Evolutionary conservation across 2,113 vertebrate genomes (phyloP), one percentile per base, ranked within the genome.

Genomic region (Tragulus kanchil): DNA sequence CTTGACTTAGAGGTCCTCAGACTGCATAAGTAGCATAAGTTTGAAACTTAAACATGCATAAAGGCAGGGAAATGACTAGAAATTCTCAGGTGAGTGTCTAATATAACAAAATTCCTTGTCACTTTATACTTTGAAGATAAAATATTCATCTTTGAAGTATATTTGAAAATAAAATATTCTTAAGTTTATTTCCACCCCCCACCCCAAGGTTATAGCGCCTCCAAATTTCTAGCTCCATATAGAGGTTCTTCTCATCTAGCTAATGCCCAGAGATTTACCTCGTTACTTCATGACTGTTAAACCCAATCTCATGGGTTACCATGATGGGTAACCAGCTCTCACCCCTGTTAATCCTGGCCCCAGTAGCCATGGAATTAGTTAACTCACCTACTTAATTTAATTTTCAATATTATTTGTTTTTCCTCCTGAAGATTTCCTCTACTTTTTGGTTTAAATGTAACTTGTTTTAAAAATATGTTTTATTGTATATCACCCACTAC

Each of bases 141-240:
- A 36, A 36, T 36, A 2, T 36, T 36, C 36, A 36, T 36, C 36
- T 36, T 36, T 36, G 36, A 36, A 36, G 36, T 36, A 36, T 36
- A 36, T 36, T 36, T 36, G 36, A 36, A 36, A 36, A 36, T 36
- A 36, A 36, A 36, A 36, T 36, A 36, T 65, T 64, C 79, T 21
- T 28, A 56, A 52, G 73, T 64, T 36, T 4, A 1, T 19, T 17
- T 1, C 67, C 3, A 23, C 31, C n/a, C 8, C 8, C 0, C 3
- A 1, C 17, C 8, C n/a, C 0, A 3, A 36, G 17, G 36, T 71
- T 75, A 45, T 84, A 50, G 11, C 12, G 26, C 25, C 8, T 77
- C 16, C 5, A 67, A 52, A 0, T 12, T 58, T 64, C 62, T 82
- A 58, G 58, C n/a, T 56, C 21, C 12, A 12, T 8, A 25, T 6